These are phyloP conservation scores for Ormyrus labotus DNA, from an alignment of 2,888 invertebrate species.

Conservation along the genomic window DNA sequence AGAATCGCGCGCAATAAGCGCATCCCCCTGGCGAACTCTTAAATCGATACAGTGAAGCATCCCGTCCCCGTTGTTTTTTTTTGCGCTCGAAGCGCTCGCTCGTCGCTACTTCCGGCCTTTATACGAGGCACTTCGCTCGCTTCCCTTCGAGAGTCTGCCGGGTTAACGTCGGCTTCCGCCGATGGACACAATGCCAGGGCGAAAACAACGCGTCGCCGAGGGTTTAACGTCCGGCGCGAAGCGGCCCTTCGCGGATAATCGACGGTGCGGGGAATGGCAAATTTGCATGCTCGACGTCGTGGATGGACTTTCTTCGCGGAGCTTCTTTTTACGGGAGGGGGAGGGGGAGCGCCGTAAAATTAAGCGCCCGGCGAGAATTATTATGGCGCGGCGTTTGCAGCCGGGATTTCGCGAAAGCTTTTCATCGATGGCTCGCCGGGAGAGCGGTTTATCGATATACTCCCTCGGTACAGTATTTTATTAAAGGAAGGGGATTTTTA, in stretches of 20 bases:
- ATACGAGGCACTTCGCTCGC: neutral
- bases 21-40: no score
- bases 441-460: no score
- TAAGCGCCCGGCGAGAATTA: conserved; percentile 7
- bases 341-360: neutral
- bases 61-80: no score
- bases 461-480: no score
- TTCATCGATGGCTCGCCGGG: no score
- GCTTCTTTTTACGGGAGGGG: neutral
- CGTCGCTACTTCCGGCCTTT: neutral
- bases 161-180: conserved; percentile 40
- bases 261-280: neutral
- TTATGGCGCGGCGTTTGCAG: no score
- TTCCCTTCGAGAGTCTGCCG: neutral
- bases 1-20: no score
- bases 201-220: neutral
- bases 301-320: neutral
- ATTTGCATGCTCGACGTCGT: no score
- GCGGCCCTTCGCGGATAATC: conserved; percentile 15
- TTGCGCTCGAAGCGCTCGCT: conserved; percentile 11
- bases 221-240: neutral
- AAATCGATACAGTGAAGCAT: no score
- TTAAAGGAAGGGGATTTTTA: no score
- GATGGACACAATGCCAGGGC: conserved; percentile 39
- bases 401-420: no score